Evolutionary conservation across 2,113 vertebrate species (phyloP).

Genomic region (Syngnathus floridae): DNA sequence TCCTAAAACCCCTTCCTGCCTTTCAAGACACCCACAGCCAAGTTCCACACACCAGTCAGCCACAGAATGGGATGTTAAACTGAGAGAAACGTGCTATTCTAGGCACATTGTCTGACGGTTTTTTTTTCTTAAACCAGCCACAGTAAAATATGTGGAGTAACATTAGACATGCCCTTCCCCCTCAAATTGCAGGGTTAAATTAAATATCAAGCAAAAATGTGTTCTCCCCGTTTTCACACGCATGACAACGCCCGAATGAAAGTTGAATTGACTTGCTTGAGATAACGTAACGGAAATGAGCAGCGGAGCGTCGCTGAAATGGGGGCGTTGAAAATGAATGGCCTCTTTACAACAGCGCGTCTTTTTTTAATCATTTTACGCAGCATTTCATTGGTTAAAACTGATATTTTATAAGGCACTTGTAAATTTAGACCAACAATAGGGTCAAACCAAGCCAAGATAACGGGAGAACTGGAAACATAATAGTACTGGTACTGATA

Average conservation of each 20-base stretch:
- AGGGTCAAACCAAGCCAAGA: neutral
- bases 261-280: conserved; percentile 49
- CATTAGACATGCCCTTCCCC: conserved; percentile 5
- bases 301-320: conserved; percentile 25
- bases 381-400: neutral
- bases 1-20: conserved; percentile 44
- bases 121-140: neutral
- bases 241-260: conserved; percentile 65
- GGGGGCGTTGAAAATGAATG: conserved; percentile 56
- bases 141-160: conserved; percentile 21
- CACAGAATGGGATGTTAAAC: conserved; percentile 39
- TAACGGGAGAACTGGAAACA: neutral
- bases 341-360: conserved; percentile 16
- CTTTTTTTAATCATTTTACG: neutral
- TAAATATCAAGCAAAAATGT: neutral
- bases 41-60: conserved; percentile 39
- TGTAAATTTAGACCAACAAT: neutral
- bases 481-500: neutral
- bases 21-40: conserved; percentile 42
- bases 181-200: conserved; percentile 11
- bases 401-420: neutral
- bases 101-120: conserved; percentile 23
- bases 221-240: conserved; percentile 9
- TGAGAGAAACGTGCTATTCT: conserved; percentile 43
- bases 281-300: conserved; percentile 62